These are phyloP conservation scores for Drosophila ercepeae DNA, from an alignment of 1,140 invertebrate species.

Conservation along the genomic window DNA sequence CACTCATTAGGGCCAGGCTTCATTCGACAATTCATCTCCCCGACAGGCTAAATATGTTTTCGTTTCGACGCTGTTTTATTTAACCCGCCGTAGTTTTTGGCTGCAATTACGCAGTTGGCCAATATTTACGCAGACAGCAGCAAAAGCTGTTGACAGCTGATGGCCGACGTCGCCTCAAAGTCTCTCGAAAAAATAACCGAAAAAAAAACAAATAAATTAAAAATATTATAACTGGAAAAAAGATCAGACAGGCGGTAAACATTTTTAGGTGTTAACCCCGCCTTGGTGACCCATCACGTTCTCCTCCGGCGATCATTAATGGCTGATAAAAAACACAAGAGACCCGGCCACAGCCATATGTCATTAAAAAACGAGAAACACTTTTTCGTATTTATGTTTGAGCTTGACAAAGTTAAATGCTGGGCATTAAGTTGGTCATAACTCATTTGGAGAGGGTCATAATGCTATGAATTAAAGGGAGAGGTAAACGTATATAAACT, in stretches of 20 bases:
- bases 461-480: conserved; percentile 1
- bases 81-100: conserved; percentile 24
- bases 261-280: conserved; percentile 38
- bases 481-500: background rate
- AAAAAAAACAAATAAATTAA: conserved; percentile 12
- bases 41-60: conserved; percentile 23
- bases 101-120: conserved; percentile 59
- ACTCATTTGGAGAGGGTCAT: conserved; percentile 24
- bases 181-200: conserved; percentile 9
- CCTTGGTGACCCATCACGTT: conserved; percentile 40
- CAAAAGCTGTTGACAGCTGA: conserved; percentile 55
- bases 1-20: conserved; percentile 38
- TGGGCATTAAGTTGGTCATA: conserved; percentile 17
- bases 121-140: conserved; percentile 56
- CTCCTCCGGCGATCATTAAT: conserved; percentile 48
- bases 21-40: conserved; percentile 21
- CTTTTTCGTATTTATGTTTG: conserved; percentile 47
- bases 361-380: conserved; percentile 31
- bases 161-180: conserved; percentile 31
- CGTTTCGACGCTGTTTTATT: conserved; percentile 12
- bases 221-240: conserved; percentile 39
- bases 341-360: conserved; percentile 23
- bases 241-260: conserved; percentile 42
- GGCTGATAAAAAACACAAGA: conserved; percentile 37
- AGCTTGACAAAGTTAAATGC: conserved; percentile 46